These are phyloP conservation scores for Chunga burmeisteri DNA, from an alignment of 2,113 vertebrate species.

Conservation along the genomic window DNA sequence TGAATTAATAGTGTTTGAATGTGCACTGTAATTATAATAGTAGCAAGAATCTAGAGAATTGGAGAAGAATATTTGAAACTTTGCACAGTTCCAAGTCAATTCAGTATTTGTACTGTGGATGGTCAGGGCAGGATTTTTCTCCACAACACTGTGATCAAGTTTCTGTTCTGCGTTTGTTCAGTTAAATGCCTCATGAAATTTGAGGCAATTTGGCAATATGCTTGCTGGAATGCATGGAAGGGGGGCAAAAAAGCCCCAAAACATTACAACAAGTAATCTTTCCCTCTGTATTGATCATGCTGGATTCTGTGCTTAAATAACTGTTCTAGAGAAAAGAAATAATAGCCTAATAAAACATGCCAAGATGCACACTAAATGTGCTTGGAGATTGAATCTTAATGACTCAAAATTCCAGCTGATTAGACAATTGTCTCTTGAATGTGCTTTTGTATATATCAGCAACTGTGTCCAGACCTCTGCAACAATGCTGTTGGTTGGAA, in stretches of 20 bases:
- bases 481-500: background rate
- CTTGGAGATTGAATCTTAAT: background rate
- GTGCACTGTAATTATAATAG: background rate
- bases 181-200: background rate
- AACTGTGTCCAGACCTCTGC: background rate
- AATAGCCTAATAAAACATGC: background rate
- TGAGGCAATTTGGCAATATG: background rate
- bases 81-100: background rate
- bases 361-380: background rate
- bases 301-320: slow-evolving; percentile 2
- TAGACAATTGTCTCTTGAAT: slow-evolving; percentile 15
- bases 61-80: background rate
- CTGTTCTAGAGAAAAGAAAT: background rate
- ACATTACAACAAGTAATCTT: background rate
- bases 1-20: background rate
- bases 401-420: slow-evolving; percentile 29
- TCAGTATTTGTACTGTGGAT: background rate
- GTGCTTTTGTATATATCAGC: background rate
- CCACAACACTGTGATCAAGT: background rate
- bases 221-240: background rate
- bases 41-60: background rate
- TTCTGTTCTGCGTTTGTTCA: background rate
- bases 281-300: background rate
- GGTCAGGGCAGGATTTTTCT: background rate
- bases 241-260: background rate